These are phyloP conservation scores for Burhinus bistriatus DNA, from an alignment of 2,113 vertebrate species.

Conservation along the genomic window DNA sequence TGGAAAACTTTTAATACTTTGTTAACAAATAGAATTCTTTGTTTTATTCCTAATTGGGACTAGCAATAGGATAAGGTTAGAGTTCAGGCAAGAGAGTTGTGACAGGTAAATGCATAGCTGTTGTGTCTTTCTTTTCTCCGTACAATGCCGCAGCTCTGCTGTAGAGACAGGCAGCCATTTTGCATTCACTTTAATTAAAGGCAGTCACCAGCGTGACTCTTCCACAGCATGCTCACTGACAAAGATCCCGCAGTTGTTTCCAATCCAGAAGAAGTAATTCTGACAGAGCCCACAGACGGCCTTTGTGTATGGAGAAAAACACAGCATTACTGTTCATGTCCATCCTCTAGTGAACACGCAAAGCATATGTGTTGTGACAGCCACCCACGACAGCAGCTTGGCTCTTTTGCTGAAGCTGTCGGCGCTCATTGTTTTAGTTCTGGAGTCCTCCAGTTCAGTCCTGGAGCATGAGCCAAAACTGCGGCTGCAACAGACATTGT, in stretches of 20 bases:
- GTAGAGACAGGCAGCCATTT: background rate
- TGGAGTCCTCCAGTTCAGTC: background rate
- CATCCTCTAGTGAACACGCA: background rate
- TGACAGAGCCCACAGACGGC: background rate
- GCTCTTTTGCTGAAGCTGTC: background rate
- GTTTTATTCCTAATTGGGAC: background rate
- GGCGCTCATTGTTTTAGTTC: background rate
- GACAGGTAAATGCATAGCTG: background rate
- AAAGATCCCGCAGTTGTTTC: accelerated
- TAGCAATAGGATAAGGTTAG: background rate
- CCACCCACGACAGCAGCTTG: background rate
- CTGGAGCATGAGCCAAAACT: background rate
- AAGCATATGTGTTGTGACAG: constrained; percentile 21
- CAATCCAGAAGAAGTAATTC: background rate
- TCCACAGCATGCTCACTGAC: background rate
- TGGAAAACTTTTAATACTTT: background rate
- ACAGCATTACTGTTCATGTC: background rate
- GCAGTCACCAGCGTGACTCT: background rate
- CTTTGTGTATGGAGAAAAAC: background rate
- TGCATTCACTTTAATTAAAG: background rate
- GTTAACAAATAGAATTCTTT: background rate
- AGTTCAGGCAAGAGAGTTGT: background rate
- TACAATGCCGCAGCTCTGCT: accelerated
- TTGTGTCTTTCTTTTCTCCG: background rate
- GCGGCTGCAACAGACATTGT: background rate